Evolutionary conservation across 2,888 invertebrate genomes (phyloP), one percentile per base, ranked within the genome.

Genomic region (Amphimallon solstitiale): DNA sequence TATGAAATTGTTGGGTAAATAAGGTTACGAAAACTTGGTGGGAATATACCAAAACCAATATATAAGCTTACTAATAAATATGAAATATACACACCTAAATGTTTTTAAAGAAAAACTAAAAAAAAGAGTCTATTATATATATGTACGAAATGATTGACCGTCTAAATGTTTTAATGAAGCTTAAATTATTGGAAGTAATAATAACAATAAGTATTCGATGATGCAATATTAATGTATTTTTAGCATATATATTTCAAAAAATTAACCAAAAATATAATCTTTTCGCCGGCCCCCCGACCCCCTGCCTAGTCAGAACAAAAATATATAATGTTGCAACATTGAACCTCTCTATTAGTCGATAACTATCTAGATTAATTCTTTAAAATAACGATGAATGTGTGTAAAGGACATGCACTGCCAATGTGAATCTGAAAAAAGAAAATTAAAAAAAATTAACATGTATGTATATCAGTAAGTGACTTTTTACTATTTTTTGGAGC

Each of bases 331-430:
- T 23, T 43, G 29, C 38, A 43, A 29, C 43, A 38, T 15, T 21
- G 52, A 23, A 21, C 17, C 17, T 17, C 43, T 54, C 52, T 40
- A 54, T 71, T 71, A 68, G 67, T 68, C 63, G 67, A 67, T 70
- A 71, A 72, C 63, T 56, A 66, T 71, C 69, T 71, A 73, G 70
- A 68, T 65, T 69, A 71, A 59, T 40, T 29, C 9, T 7, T 29
- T 3, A 7, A 29, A 29, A 5, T 59, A 38, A 38, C 12, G 71
- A 70, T 71, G 68, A 74, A 69, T 75, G 73, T 76, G 75, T 75
- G 69, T 72, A 72, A 72, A 72, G 15, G 43, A 71, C 73, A 68
- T 76, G 77, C 77, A 77, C 77, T 77, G 77, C 77, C 77, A 77
- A 29, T 73, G 71, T 73, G 70, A 76, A 74, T 71, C 72, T 73